A percentile compares a stretch with the other conserved stretches of the same genome.
Evolutionary conservation across 2,888 invertebrate genomes (phyloP).

Genomic region (Ischnus inquisitorius): DNA sequence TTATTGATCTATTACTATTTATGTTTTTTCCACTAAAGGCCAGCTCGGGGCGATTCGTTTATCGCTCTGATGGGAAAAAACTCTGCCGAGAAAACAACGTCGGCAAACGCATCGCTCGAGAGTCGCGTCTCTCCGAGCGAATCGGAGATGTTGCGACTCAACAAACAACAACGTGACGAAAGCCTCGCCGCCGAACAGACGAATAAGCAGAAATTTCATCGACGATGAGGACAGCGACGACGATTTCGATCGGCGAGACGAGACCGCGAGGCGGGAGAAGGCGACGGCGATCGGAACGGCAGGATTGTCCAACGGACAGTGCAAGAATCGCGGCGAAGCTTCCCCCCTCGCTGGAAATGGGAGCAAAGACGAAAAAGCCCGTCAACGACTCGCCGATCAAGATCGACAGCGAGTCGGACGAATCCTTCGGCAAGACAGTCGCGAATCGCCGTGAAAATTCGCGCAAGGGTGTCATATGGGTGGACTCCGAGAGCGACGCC

Average conservation of each 20-base stretch:
- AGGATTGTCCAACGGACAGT: not conserved
- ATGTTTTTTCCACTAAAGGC: not conserved
- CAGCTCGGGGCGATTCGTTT: not conserved
- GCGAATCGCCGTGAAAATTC: not conserved
- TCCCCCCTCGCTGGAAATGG: constrained; percentile 4
- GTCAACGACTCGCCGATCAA: constrained; percentile 29
- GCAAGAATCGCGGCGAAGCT: not conserved
- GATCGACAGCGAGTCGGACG: constrained; percentile 49
- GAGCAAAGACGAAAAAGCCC: constrained; percentile 3
- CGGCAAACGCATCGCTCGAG: too few species aligned
- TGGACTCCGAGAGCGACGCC: constrained; percentile 51
- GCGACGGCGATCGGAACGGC: not conserved
- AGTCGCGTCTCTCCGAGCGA: not conserved
- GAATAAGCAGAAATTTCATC: constrained; percentile 53
- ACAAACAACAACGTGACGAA: constrained; percentile 9
- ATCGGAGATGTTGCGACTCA: not conserved
- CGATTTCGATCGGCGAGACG: constrained; percentile 32
- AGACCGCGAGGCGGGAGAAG: not conserved
- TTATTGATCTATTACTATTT: not conserved
- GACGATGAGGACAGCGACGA: constrained; percentile 73
- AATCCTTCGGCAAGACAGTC: constrained; percentile 19
- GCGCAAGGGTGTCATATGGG: constrained; percentile 12
- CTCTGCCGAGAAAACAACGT: too few species aligned
- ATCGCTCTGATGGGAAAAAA: not conserved
- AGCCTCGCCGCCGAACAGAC: constrained; percentile 31